A percentile compares a stretch with the other conserved stretches of the same genome.
Conservation (phyloP, 1,140 invertebrate genomes). For the Calephelis virginiensis region DNA sequence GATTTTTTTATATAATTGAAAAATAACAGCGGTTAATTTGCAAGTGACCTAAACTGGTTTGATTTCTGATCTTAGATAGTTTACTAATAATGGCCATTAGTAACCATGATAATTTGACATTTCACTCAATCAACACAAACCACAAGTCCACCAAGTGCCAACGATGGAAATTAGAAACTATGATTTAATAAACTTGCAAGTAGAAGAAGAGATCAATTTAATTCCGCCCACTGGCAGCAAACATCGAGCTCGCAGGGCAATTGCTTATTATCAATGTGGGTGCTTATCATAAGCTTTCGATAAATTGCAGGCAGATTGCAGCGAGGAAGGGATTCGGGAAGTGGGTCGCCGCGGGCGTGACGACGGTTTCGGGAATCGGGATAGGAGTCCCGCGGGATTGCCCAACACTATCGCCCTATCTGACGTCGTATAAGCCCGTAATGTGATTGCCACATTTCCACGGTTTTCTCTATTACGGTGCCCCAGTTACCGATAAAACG, state of each 20-base stretch:
- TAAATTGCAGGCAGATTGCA: slow-evolving; percentile 15
- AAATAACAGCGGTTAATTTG: no score
- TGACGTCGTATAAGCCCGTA: slow-evolving; percentile 11
- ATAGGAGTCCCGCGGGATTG: slow-evolving; percentile 12
- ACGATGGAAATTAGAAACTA: no score
- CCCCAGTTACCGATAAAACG: background rate
- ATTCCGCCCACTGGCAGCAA: no score
- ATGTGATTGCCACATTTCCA: slow-evolving; percentile 13
- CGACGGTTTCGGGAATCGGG: slow-evolving; percentile 8
- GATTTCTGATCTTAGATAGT: no score
- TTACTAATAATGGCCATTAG: no score
- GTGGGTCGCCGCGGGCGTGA: slow-evolving; percentile 14
- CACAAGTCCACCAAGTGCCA: no score
- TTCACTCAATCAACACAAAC: no score
- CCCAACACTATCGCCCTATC: slow-evolving; percentile 13
- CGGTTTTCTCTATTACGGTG: slow-evolving; percentile 13
- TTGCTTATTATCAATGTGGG: background rate
- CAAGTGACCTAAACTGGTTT: no score
- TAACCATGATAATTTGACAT: no score
- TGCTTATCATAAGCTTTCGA: slow-evolving; percentile 12
- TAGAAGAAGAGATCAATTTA: no score
- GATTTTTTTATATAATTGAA: no score
- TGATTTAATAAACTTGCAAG: no score
- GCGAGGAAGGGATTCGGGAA: background rate
- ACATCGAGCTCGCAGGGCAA: background rate